Base-by-base conservation (phyloP, 1,140 invertebrate genomes). In the Hestina assimilis region DNA sequence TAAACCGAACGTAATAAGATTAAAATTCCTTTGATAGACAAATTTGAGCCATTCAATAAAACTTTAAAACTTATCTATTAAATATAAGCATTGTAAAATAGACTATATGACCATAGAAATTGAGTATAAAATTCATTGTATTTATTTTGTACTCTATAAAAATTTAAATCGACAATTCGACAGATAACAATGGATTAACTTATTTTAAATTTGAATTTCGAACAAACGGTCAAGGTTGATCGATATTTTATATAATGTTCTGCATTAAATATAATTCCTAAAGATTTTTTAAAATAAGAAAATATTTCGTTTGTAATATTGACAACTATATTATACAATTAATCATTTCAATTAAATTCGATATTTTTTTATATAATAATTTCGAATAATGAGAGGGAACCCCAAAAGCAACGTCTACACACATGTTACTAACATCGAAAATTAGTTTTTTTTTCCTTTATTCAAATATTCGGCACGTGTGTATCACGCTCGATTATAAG, bases 381-480 rank as follows among this genome's bases (percentile, higher is more conserved):
- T n/a, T n/a, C n/a, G n/a, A n/a, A n/a, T n/a, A n/a, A n/a, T n/a
- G 7, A 11, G 21, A 58, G 33, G 19, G 28, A 43, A 53, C 53
- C 24, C 54, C 8, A 40, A 45, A 53, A 58, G n/a, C 43, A 14
- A 33, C 14, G n/a, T 46, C 52, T 40, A 21, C 42, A 43, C 55
- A 57, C 38, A 57, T 51, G 56, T 52, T 43, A 12, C 12, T 21
- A 15, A 4, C 12, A 21, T 20, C 20, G 20, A 51, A 51, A 41
- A 41, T 52, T 24, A 41, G 14, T 20, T 41, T 52, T 51, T 42
- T 40, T 29, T 50, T 45, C 38, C 61, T 63, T 66, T 66, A 70
- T 70, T 68, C 55, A 62, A 60, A 70, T 69, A 48, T 14, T 21
- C 6, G 45, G 29, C 45, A 35, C 45, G 45, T 48, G 45, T 29